Evolutionary conservation across 2,888 invertebrate genomes (phyloP).

Genomic region (Hermodice carunculata): DNA sequence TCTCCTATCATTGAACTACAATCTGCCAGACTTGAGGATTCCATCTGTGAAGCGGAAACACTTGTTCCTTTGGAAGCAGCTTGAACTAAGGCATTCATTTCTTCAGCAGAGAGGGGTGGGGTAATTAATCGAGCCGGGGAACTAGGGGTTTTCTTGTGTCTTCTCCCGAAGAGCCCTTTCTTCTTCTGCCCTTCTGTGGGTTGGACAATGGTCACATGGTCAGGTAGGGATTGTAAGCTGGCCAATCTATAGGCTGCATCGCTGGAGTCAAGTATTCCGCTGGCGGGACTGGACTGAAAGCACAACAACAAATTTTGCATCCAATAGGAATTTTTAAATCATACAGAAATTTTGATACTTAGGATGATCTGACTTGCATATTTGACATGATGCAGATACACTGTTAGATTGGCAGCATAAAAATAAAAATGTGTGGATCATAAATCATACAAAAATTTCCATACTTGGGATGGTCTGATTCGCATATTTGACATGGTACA

Average conservation of each 20-base stretch:
- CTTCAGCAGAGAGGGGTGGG: not conserved
- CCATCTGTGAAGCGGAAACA: not conserved
- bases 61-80: too few species aligned
- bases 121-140: slow-evolving; percentile 38
- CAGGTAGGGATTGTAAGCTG: not conserved
- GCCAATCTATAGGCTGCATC: too few species aligned
- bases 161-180: slow-evolving; percentile 27
- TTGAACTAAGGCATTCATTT: too few species aligned
- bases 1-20: not conserved
- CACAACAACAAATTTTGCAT: not conserved
- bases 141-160: slow-evolving; percentile 39
- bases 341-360: not conserved
- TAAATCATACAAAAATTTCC: too few species aligned
- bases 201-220: not conserved
- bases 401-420: too few species aligned
- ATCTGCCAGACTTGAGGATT: not conserved
- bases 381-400: too few species aligned
- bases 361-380: too few species aligned
- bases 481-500: too few species aligned
- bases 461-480: too few species aligned
- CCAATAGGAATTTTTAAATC: not conserved
- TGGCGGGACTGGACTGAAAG: not conserved
- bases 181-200: slow-evolving; percentile 16
- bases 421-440: too few species aligned
- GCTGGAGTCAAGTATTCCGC: not conserved